A percentile compares a stretch with the other conserved stretches of the same genome.
phyloP scores from a whole-genome alignment of 2,888 invertebrate species.

The Caenorhabditis imperialis region DNA sequence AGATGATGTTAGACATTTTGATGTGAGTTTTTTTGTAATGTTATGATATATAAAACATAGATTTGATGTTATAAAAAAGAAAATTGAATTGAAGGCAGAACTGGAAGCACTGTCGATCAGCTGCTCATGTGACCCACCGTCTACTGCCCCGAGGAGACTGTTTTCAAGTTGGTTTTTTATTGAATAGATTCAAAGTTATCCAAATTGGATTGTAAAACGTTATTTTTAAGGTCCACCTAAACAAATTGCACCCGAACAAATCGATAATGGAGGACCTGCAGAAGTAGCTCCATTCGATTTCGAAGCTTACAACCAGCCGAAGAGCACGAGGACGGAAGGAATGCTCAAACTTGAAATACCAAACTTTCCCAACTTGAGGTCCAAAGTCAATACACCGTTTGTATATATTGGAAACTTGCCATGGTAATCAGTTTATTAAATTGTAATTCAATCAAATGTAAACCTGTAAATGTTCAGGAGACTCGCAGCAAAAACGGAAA shows the following conservation, averaged over 20 bases:
- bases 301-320: constrained; percentile 29
- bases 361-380: constrained; percentile 60
- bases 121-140: constrained; percentile 29
- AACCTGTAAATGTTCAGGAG: constrained; percentile 64
- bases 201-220: too few relatives aligned
- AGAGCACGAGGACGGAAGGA: constrained; percentile 61
- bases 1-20: constrained; percentile 15
- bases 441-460: not conserved
- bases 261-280: constrained; percentile 41
- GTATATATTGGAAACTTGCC: constrained; percentile 71
- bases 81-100: constrained; percentile 8
- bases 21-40: constrained; percentile 36
- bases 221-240: constrained; percentile 30
- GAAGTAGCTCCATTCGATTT: constrained; percentile 33
- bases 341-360: constrained; percentile 66
- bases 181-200: not conserved
- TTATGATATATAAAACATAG: too few relatives aligned
- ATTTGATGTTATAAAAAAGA: too few relatives aligned
- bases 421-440: constrained; percentile 55
- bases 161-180: constrained; percentile 23
- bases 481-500: constrained; percentile 77
- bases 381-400: constrained; percentile 66
- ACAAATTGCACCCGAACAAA: constrained; percentile 17
- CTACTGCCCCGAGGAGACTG: constrained; percentile 16
- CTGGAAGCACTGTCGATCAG: constrained; percentile 23